Evolutionary conservation across 2,113 vertebrate genomes (phyloP).

Genomic region (Periophthalmodon schlosseri): DNA sequence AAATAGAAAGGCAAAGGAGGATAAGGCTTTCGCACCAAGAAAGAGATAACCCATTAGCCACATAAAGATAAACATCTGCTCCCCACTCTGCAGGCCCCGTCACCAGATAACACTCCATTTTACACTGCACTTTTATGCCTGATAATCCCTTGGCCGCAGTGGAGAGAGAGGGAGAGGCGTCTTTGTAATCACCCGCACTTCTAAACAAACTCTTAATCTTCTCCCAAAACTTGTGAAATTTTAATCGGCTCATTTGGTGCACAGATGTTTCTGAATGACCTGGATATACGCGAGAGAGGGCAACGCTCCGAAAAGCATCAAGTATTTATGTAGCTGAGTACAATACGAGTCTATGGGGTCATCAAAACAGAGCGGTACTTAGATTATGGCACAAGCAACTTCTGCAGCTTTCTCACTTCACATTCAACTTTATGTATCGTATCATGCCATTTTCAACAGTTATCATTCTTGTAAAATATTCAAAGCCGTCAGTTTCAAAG

Average conservation of each 20-base stretch:
- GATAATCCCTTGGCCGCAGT: constrained; percentile 54
- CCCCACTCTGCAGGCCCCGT: constrained; percentile 36
- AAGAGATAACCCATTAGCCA: constrained; percentile 68
- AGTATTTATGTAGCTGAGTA: constrained; percentile 11
- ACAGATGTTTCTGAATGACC: constrained; percentile 50
- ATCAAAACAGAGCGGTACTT: not conserved
- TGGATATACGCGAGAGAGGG: constrained; percentile 17
- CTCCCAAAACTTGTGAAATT: constrained; percentile 52
- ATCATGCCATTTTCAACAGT: not conserved
- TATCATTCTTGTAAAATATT: no score
- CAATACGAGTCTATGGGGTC: not conserved
- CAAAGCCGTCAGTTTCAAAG: no score
- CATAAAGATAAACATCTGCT: constrained; percentile 70
- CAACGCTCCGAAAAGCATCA: constrained; percentile 18
- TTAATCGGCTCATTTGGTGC: constrained; percentile 46
- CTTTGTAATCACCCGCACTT: constrained; percentile 39
- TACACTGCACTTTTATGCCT: constrained; percentile 55
- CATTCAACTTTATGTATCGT: not conserved
- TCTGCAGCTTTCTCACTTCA: not conserved
- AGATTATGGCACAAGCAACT: not conserved
- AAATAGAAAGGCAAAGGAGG: constrained; percentile 38
- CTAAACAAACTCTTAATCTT: constrained; percentile 63
- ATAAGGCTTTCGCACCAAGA: constrained; percentile 64
- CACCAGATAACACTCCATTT: constrained; percentile 63
- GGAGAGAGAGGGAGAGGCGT: constrained; percentile 20